Evolutionary conservation across 2,797 vertebrate species (phyloP).

Genomic region (Ctenopoma multispine): DNA sequence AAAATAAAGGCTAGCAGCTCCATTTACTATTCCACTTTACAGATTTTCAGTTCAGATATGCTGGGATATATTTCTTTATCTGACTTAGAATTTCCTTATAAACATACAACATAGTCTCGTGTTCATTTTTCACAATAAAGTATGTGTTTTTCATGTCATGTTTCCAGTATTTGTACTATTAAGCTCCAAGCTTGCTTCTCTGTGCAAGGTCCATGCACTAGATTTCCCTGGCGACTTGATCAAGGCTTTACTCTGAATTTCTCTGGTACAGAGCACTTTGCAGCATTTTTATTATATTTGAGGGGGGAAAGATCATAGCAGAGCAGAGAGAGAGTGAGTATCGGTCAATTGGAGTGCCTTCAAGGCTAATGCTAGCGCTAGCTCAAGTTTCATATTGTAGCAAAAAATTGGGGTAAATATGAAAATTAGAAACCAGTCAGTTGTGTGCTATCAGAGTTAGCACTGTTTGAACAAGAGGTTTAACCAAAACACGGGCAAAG

Average conservation of each 20-base stretch:
- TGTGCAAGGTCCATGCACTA: slow-evolving; percentile 31
- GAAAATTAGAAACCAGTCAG: not conserved
- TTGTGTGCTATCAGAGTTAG: not conserved
- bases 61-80: not conserved
- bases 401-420: no score
- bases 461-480: no score
- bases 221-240: slow-evolving; percentile 41
- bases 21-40: not conserved
- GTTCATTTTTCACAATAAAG: not conserved
- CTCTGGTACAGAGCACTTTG: slow-evolving; percentile 22
- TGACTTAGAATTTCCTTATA: not conserved
- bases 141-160: not conserved
- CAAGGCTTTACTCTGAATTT: slow-evolving; percentile 41
- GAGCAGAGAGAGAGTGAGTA: no score
- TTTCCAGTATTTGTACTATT: not conserved
- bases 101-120: not conserved
- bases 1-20: not conserved
- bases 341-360: no score
- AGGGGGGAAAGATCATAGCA: not conserved
- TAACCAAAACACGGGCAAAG: no score
- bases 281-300: not conserved
- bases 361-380: no score
- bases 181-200: no score
- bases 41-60: not conserved
- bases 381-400: no score